Conservation (phyloP, 2,888 invertebrate species). For the Ditylenchus weischeri region DNA sequence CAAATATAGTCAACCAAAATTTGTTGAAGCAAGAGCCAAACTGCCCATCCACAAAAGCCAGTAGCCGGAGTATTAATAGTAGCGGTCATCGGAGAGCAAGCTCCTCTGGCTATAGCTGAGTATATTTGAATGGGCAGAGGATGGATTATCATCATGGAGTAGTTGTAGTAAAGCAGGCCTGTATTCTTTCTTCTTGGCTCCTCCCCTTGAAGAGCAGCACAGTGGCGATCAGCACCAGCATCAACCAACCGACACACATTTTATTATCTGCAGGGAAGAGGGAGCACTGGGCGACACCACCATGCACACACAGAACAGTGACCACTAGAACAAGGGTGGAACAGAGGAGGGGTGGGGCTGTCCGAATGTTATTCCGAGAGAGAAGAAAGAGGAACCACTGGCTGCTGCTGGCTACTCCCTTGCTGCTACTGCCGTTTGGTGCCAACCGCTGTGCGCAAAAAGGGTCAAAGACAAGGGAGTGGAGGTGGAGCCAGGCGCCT, state of each 20-base stretch:
- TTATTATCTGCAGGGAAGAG: neutral
- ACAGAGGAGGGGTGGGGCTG: neutral
- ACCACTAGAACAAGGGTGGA: constrained; percentile 6
- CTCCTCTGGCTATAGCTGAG: too few species aligned
- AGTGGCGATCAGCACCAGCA: constrained; percentile 4
- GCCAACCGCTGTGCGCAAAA: constrained; percentile 9
- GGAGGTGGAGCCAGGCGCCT: constrained; percentile 5
- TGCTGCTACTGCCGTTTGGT: constrained; percentile 2
- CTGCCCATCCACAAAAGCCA: too few species aligned
- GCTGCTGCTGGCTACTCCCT: neutral
- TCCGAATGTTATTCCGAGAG: constrained; percentile 3
- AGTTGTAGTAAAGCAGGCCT: too few species aligned
- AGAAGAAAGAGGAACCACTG: neutral
- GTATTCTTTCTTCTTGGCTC: too few species aligned
- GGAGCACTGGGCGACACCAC: constrained; percentile 9
- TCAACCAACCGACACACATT: constrained; percentile 5
- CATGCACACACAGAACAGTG: constrained; percentile 5
- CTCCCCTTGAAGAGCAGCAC: neutral
- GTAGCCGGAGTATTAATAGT: too few species aligned
- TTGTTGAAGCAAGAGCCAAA: too few species aligned
- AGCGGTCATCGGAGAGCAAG: too few species aligned
- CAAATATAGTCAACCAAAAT: too few species aligned
- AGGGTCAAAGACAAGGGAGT: neutral
- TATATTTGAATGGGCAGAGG: too few species aligned
- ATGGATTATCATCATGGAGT: too few species aligned